Evolutionary conservation across 2,113 vertebrate species (phyloP).

Genomic region (Gopherus evgoodei): DNA sequence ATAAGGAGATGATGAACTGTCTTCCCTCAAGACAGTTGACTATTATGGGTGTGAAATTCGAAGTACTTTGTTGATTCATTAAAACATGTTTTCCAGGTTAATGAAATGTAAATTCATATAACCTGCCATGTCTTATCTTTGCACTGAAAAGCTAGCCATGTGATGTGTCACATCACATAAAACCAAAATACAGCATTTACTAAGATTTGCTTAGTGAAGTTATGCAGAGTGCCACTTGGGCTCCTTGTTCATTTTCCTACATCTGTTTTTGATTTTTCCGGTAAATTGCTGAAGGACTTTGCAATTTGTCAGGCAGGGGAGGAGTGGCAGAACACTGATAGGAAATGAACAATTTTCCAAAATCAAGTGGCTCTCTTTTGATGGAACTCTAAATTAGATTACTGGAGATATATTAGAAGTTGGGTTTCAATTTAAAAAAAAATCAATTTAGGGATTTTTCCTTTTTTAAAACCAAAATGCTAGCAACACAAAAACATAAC

Average conservation of each 20-base stretch:
- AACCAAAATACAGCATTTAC: not conserved
- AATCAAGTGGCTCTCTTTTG: not conserved
- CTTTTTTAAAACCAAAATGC: not conserved
- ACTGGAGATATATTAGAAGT: not conserved
- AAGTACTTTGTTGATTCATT: not conserved
- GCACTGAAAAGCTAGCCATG: not conserved
- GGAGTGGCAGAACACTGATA: not conserved
- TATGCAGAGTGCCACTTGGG: not conserved
- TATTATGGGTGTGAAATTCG: not conserved
- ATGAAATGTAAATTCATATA: not conserved
- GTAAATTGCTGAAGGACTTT: not conserved
- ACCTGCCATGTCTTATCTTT: not conserved
- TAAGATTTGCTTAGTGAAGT: not conserved
- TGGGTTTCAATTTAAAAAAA: not conserved
- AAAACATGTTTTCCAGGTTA: not conserved
- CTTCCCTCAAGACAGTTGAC: not conserved
- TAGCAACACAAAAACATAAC: not conserved
- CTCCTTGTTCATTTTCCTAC: not conserved
- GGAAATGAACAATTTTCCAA: not conserved
- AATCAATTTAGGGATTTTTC: not conserved
- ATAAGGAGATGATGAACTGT: constrained; percentile 22
- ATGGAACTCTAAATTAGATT: not conserved
- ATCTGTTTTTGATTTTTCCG: not conserved
- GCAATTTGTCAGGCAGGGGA: not conserved
- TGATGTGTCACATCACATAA: not conserved